phyloP scores from a whole-genome alignment of 2,797 vertebrate species.

The Discoglossus pictus region DNA sequence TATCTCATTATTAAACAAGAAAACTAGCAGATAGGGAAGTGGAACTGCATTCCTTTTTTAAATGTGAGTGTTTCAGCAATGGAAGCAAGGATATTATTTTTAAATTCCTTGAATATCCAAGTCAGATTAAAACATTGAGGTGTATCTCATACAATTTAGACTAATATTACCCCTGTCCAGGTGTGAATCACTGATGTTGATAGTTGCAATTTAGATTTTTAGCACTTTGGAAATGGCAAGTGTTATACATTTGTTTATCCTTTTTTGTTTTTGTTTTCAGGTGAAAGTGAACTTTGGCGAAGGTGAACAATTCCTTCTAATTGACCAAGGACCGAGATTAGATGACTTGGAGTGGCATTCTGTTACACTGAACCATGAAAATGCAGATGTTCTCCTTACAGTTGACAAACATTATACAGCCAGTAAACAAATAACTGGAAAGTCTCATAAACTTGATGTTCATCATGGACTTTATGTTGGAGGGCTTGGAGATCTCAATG shows the following conservation, averaged over 20 bases:
- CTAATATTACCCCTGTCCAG: too few relatives aligned
- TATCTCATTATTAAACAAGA: too few relatives aligned
- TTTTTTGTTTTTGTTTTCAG: slow-evolving; percentile 65
- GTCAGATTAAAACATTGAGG: too few relatives aligned
- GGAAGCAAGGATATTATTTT: too few relatives aligned
- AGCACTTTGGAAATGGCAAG: too few relatives aligned
- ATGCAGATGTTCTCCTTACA: slow-evolving; percentile 69
- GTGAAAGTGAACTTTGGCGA: slow-evolving; percentile 79
- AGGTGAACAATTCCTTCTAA: slow-evolving; percentile 72
- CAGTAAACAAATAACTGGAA: slow-evolving; percentile 64
- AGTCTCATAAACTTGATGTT: slow-evolving; percentile 66
- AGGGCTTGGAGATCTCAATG: slow-evolving; percentile 72
- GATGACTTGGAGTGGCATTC: slow-evolving; percentile 87
- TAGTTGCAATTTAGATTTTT: too few relatives aligned
- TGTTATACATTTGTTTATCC: slow-evolving; percentile 22
- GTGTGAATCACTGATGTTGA: too few relatives aligned
- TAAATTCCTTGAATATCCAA: too few relatives aligned
- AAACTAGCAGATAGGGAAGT: too few relatives aligned
- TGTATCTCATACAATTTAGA: too few relatives aligned
- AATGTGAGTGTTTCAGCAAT: too few relatives aligned
- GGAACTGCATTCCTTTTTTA: too few relatives aligned
- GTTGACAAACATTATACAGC: slow-evolving; percentile 77
- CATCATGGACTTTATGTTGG: slow-evolving; percentile 80
- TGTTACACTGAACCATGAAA: slow-evolving; percentile 71
- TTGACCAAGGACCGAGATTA: slow-evolving; percentile 72